phyloP scores from a whole-genome alignment of 1,140 invertebrate species.

The Aphidius gifuensis region DNA sequence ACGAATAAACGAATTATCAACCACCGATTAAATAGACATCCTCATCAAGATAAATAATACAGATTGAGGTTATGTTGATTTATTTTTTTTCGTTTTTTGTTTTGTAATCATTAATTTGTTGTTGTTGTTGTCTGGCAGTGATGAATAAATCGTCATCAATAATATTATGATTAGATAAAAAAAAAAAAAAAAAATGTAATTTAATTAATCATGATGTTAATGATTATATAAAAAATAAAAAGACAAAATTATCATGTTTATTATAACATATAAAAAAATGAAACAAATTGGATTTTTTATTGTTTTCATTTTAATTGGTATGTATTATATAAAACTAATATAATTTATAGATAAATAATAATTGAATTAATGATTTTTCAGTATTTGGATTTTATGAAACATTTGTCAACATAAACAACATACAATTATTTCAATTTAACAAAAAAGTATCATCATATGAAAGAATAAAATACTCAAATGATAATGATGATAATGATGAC shows the following conservation, averaged over 20 bases:
- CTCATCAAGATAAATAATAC: no score
- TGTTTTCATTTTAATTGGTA: slow-evolving; percentile 44
- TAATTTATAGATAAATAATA: neutral
- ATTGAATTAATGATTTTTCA: slow-evolving; percentile 28
- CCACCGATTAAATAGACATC: no score
- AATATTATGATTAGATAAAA: no score
- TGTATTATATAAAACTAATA: slow-evolving; percentile 27
- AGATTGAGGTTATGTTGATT: no score
- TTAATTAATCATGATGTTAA: no score
- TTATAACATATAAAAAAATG: slow-evolving; percentile 45
- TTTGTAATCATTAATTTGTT: no score
- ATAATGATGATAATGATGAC: slow-evolving; percentile 3
- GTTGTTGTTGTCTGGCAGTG: no score
- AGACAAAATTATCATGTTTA: no score
- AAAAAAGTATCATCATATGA: slow-evolving; percentile 12
- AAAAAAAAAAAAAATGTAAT: no score
- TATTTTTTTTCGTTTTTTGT: neutral
- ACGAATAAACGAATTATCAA: no score
- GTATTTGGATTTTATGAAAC: slow-evolving; percentile 52
- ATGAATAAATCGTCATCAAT: no score
- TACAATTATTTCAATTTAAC: slow-evolving; percentile 16
- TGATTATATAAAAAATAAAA: no score
- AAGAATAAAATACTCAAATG: neutral
- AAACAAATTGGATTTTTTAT: slow-evolving; percentile 47
- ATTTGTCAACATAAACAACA: slow-evolving; percentile 41